Base-by-base conservation (phyloP, 2,113 vertebrate species). In the Nibea albiflora region DNA sequence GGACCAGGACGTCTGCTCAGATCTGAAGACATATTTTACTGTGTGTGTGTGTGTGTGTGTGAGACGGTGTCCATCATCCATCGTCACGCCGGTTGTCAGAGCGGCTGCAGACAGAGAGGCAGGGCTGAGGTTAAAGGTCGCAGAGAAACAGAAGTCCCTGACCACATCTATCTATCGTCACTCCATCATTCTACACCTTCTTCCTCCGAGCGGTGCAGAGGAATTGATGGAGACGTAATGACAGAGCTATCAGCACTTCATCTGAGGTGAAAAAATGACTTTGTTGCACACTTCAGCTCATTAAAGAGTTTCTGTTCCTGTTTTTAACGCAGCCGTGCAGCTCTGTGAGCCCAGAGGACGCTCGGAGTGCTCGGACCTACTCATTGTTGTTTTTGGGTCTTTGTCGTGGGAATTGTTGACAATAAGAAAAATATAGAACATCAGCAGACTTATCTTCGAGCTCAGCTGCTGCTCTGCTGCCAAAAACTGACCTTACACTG, bases 71-170 rank as follows among this genome's bases (percentile, higher is more conserved):
- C 56, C 71, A 12, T 66, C 52, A 65, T 70, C 44, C 31, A 26
- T 47, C 31, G 16, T 72, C 42, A 4, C n/a, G 68, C 26, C 15
- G 57, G 61, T 20, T 53, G 68, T 69, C 62, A 22, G 44, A 44
- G 28, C 57, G 39, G 14, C 65, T 20, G 28, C 81, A 88, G 72
- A 88, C 73, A 14, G 73, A 64, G 65, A 80, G 75, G 76, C 31
- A 67, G 57, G 76, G 39, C 3, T 1, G 0, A 73, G 88, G 88
- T 90, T 76, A 85, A 63, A 91, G 84, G 88, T 81, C 69, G 28
- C n/a, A 1, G 50, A 74, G 82, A 85, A 92, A 90, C 91, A 93
- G 89, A 86, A 89, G 89, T 85, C 87, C 22, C 52, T 5, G 31
- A 46, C 39, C 78, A 63, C 85, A 83, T 92, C 67, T 17, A 67